Conservation (phyloP, 2,797 vertebrate species). For the Hyperoplus lanceolatus region DNA sequence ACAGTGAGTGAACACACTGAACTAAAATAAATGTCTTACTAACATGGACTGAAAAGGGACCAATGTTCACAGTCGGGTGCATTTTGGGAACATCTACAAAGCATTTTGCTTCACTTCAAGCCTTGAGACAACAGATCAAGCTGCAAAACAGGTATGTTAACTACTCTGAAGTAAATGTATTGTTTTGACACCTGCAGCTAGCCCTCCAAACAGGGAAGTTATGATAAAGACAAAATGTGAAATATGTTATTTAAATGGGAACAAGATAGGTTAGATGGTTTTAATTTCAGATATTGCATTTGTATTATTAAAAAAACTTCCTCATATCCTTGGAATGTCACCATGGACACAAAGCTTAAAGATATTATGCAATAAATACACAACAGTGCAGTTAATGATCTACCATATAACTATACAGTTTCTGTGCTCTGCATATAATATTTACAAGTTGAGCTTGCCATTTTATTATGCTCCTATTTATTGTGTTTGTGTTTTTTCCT, state of each 20-base stretch:
- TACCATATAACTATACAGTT: not conserved
- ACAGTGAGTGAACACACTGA: not conserved
- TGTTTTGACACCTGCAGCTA: not conserved
- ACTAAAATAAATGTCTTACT: not conserved
- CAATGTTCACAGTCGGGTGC: constrained; percentile 66
- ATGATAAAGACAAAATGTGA: not conserved
- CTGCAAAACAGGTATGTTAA: constrained; percentile 61
- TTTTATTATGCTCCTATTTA: no score
- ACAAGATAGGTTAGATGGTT: no score
- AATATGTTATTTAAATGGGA: not conserved
- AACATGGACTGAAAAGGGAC: constrained; percentile 14
- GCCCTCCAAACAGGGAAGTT: not conserved
- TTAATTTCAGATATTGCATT: not conserved
- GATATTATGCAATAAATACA: not conserved
- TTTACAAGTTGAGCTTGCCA: no score
- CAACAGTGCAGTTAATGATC: constrained; percentile 28
- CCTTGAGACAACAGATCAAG: constrained; percentile 18
- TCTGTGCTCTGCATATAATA: not conserved
- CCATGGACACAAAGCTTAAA: not conserved
- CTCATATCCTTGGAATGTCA: not conserved
- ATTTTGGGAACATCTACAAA: constrained; percentile 55
- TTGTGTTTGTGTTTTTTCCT: no score
- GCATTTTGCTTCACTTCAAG: constrained; percentile 9
- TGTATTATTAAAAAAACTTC: not conserved
- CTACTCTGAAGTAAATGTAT: not conserved